phyloP scores from a whole-genome alignment of 2,797 vertebrate species.

The Crotalus adamanteus region DNA sequence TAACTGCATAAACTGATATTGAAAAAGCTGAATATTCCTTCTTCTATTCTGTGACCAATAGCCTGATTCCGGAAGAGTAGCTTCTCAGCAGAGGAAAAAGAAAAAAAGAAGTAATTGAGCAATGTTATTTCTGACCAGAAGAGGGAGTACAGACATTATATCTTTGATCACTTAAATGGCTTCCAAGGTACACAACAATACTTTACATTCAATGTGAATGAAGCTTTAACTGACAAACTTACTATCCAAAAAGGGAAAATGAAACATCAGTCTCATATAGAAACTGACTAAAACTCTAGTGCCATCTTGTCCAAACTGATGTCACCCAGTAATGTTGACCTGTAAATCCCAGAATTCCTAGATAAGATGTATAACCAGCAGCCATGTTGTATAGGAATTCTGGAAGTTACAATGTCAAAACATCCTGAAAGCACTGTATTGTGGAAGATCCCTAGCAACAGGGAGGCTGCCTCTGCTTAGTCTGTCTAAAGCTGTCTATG shows the following conservation, averaged over 20 bases:
- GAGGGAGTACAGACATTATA: not conserved
- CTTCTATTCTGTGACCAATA: not conserved
- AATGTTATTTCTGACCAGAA: not conserved
- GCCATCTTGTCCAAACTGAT: not conserved
- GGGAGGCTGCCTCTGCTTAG: not conserved
- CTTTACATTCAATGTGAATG: not conserved
- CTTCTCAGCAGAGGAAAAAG: not conserved
- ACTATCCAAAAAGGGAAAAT: not conserved
- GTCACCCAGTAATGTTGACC: not conserved
- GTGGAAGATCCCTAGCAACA: not conserved
- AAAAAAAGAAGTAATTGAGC: not conserved
- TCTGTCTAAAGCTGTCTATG: not conserved
- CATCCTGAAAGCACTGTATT: not conserved
- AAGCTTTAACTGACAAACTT: not conserved
- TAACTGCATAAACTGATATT: not conserved
- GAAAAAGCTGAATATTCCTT: not conserved
- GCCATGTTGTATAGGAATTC: not conserved
- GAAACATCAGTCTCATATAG: not conserved
- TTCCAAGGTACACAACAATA: not conserved
- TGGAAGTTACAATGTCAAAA: not conserved
- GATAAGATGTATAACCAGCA: not conserved
- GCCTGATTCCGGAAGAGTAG: not conserved
- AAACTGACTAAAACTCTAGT: not conserved
- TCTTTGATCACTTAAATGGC: slow-evolving; percentile 4
- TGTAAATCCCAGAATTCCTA: not conserved